Base-by-base conservation (phyloP, 2,888 invertebrate genomes). In the Matsumyia berberina region DNA sequence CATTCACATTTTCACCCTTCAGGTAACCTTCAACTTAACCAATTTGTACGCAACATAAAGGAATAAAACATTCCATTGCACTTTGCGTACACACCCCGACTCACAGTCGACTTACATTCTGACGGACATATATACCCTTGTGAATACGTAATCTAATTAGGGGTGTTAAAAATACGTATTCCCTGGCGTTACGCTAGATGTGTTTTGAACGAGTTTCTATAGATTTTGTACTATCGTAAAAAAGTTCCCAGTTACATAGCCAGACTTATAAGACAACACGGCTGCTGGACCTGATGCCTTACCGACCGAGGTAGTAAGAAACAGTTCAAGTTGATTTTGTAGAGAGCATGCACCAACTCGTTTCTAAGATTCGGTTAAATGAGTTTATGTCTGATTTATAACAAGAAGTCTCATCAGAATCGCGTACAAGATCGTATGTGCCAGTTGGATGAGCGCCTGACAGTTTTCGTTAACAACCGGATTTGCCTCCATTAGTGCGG, bases 11-110 rank as follows among this genome's bases (percentile, higher is more conserved):
- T 57, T 12, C 57, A 57, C 12, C 69, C 69, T 69, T 69, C 57
- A 57, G 46, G 24, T 57, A 58, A 70, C 57, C 69, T 70, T 70
- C 46, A 70, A 57, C 46, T 69, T 69, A 57, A 35, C 69, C 69
- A 69, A 57, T 69, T 69, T 33, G 44, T 29, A 35, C 33, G 44
- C 69, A 69, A 57, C 35, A 46, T 15, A 46, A 69, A 69, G 33
- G 19, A 35, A 57, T 39, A 12, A 24, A 69, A 5, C 24, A 46
- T 29, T 35, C 11, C 57, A 57, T 35, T 70, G 57, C 46, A 19
- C 57, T 57, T 70, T 55, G 37, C 49, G 19, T 17, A 66, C 33
- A 55, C 67, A 67, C n/a, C 12, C 51, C 15, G 35, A 17, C 39
- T 11, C 11, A 17, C 42, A 31, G 39, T 53, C 24, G 7, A 37